Evolutionary conservation across 2,888 invertebrate species (phyloP).

Genomic region (Eremobia ochroleuca): DNA sequence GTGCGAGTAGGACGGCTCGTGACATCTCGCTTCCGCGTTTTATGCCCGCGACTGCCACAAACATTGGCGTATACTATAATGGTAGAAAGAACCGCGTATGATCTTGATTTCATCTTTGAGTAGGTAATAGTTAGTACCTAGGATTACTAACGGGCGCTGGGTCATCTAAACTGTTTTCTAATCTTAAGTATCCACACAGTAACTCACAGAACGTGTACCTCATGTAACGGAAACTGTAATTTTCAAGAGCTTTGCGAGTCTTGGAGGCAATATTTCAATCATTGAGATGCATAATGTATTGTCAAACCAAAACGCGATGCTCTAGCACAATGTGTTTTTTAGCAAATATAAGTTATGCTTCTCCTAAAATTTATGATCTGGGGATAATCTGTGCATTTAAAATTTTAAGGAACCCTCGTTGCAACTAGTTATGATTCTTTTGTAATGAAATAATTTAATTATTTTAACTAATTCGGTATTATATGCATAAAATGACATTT

Average conservation of each 20-base stretch:
- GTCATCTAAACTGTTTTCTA: conserved; percentile 36
- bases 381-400: not conserved
- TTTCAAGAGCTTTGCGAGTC: not conserved
- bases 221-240: conserved; percentile 3
- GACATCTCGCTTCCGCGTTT: not conserved
- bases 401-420: not conserved
- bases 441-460: conserved; percentile 7
- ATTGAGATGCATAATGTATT: not conserved
- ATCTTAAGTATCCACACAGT: conserved; percentile 9
- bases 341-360: not conserved
- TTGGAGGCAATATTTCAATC: not conserved
- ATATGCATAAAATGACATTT: not conserved
- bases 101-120: conserved; percentile 42
- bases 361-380: not conserved
- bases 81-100: conserved; percentile 58
- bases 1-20: not conserved
- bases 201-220: conserved; percentile 16
- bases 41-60: not conserved
- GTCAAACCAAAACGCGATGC: not conserved
- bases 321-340: not conserved
- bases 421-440: conserved; percentile 1
- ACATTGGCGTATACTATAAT: conserved; percentile 26
- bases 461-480: conserved; percentile 13
- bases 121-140: conserved; percentile 34
- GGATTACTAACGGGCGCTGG: conserved; percentile 57